Conservation (phyloP, 2,797 vertebrate species). For the Babyrousa celebensis region DNA sequence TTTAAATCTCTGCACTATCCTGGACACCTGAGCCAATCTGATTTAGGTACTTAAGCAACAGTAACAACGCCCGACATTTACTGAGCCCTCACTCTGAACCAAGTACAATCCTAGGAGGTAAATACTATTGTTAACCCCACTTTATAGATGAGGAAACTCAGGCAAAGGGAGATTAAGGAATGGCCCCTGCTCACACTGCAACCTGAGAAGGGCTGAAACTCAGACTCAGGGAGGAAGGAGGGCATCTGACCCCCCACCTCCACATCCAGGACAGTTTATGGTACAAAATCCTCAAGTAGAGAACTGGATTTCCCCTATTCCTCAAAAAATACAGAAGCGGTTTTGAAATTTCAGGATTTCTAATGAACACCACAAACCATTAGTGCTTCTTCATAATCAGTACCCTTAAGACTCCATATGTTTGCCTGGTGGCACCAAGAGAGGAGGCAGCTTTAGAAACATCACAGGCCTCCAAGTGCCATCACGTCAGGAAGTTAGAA, state of each 20-base stretch:
- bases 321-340: background rate
- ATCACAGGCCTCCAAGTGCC: background rate
- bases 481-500: too few species aligned
- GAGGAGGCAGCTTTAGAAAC: background rate
- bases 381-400: background rate
- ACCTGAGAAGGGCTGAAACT: background rate
- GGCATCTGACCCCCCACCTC: background rate
- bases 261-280: background rate
- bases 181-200: rapidly evolving
- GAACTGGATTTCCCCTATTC: background rate
- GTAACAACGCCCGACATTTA: background rate
- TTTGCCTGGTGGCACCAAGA: background rate
- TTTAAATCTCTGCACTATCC: background rate
- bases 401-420: background rate
- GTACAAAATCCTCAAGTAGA: background rate
- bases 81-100: background rate
- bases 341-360: background rate
- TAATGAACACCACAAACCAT: background rate
- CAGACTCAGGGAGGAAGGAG: background rate
- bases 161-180: background rate
- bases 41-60: background rate
- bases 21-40: background rate
- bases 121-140: background rate
- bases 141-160: background rate
- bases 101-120: background rate